phyloP scores from a whole-genome alignment of 2,888 invertebrate species.

The Erannis defoliaria region DNA sequence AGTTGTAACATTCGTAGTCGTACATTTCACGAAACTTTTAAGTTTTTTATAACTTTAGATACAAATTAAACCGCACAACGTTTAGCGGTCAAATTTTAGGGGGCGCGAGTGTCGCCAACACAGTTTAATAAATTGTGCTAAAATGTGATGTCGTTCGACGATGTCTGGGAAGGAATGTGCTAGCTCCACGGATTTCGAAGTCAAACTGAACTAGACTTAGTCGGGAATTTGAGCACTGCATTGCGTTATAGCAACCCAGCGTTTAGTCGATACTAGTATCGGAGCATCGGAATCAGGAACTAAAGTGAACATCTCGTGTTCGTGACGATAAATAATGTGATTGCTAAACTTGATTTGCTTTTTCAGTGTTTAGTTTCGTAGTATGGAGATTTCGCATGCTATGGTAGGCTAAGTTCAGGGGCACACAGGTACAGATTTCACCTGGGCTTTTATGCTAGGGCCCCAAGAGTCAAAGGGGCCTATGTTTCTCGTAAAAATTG shows the following conservation, averaged over 20 bases:
- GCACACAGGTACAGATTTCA: not conserved
- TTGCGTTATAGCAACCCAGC: constrained; percentile 8
- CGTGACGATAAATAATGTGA: constrained; percentile 22
- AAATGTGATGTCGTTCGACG: not conserved
- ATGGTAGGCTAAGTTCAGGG: not conserved
- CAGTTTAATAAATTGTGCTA: not conserved
- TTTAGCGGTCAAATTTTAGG: not conserved
- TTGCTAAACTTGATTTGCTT: constrained; percentile 13
- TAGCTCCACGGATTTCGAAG: not conserved
- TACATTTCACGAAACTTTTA: constrained; percentile 14
- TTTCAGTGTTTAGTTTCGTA: constrained; percentile 5
- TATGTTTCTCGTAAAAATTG: too few species aligned
- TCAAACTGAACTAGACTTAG: constrained; percentile 5
- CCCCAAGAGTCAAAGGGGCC: not conserved
- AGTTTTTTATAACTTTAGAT: not conserved
- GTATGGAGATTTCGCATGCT: constrained; percentile 11
- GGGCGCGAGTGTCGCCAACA: constrained; percentile 2
- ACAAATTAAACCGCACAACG: not conserved
- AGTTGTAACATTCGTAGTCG: constrained; percentile 17
- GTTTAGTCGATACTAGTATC: constrained; percentile 23
- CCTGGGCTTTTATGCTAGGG: not conserved
- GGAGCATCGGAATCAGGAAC: constrained; percentile 7
- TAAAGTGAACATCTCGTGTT: constrained; percentile 10
- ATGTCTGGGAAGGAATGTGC: not conserved
- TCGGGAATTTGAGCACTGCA: constrained; percentile 3